Evolutionary conservation across 2,797 vertebrate genomes (phyloP).

Genomic region (Propithecus deckenii): DNA sequence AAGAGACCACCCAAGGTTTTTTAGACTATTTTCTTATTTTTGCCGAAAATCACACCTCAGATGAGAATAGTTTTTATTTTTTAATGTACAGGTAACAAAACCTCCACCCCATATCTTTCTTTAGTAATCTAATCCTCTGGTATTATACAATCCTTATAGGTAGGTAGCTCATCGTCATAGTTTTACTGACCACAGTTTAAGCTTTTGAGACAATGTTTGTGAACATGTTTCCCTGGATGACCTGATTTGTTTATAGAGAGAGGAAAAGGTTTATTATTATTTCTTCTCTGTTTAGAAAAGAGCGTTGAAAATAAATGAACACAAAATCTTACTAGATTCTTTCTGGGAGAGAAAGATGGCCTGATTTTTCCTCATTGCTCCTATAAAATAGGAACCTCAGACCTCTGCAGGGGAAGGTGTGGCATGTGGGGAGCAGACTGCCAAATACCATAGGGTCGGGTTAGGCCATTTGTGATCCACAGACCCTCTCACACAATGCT

Average conservation of each 20-base stretch:
- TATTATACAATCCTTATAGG: background rate
- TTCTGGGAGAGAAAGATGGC: background rate
- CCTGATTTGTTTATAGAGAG: background rate
- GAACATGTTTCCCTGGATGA: background rate
- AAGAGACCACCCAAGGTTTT: background rate
- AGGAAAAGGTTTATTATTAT: too few relatives aligned
- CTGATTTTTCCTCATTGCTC: background rate
- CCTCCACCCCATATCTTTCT: background rate
- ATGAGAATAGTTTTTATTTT: slow-evolving; percentile 33
- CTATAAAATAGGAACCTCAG: background rate
- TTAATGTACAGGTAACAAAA: background rate
- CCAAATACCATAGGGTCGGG: background rate
- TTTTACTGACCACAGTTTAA: slow-evolving; percentile 16
- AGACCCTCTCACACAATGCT: background rate
- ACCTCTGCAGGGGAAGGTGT: background rate
- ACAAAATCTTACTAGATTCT: slow-evolving; percentile 29
- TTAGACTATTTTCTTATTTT: background rate
- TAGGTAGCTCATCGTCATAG: background rate
- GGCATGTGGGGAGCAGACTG: background rate
- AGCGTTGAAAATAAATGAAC: background rate
- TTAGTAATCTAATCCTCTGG: background rate
- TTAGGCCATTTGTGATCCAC: slow-evolving; percentile 18
- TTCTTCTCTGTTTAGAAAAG: too few relatives aligned
- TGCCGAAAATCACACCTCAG: background rate
- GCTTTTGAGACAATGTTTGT: background rate